Evolutionary conservation across 2,888 invertebrate species (phyloP).

Genomic region (Trisateles emortualis): DNA sequence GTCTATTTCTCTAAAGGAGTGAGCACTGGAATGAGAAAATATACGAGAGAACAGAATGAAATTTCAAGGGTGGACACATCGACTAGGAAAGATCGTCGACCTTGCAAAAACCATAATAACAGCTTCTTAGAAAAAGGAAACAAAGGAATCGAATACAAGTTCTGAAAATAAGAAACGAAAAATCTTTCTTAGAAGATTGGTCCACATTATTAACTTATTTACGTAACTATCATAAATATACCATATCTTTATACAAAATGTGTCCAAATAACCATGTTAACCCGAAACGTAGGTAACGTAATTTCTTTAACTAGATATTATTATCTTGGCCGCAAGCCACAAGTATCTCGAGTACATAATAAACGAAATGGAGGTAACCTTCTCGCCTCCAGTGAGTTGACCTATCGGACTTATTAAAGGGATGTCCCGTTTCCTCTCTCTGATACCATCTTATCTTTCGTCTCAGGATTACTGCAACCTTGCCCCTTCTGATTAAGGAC

Average conservation of each 20-base stretch:
- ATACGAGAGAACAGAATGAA: too few relatives aligned
- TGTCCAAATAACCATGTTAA: not conserved
- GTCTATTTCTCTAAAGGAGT: not conserved
- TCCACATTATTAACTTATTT: too few relatives aligned
- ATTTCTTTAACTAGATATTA: constrained; percentile 39
- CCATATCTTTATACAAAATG: constrained; percentile 1
- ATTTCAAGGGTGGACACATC: too few relatives aligned
- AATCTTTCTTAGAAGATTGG: too few relatives aligned
- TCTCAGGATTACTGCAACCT: constrained; percentile 55
- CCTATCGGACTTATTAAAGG: constrained; percentile 63
- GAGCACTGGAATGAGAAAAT: too few relatives aligned
- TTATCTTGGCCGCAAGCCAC: constrained; percentile 35
- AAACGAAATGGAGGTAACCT: constrained; percentile 48
- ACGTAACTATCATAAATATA: not conserved
- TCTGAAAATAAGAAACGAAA: too few relatives aligned
- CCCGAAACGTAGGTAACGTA: constrained; percentile 7
- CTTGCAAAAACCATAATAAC: too few relatives aligned
- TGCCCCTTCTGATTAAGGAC: constrained; percentile 52
- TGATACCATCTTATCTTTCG: constrained; percentile 51
- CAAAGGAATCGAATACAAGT: too few relatives aligned
- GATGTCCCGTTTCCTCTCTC: constrained; percentile 35
- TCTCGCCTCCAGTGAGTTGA: constrained; percentile 47
- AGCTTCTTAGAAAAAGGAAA: too few relatives aligned
- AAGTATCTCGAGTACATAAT: constrained; percentile 45
- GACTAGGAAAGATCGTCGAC: too few relatives aligned